A percentile compares a stretch with the other conserved stretches of the same genome.
Evolutionary conservation across 2,113 vertebrate genomes (phyloP).

Genomic region (Hippotragus niger): DNA sequence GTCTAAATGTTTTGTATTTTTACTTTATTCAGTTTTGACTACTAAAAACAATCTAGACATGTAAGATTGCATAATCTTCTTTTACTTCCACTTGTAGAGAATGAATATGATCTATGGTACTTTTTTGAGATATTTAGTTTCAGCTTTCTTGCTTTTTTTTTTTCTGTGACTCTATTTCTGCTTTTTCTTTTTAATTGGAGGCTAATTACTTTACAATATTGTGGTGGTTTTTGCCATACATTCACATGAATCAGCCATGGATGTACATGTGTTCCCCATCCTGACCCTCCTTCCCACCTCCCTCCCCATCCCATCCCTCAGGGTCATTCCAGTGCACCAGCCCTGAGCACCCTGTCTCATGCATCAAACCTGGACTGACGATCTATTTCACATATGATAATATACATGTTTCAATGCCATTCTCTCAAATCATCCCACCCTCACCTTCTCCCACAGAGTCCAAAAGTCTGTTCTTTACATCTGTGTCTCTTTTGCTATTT

Average conservation of each 20-base stretch:
- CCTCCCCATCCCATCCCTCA: not conserved
- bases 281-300: not conserved
- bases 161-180: not conserved
- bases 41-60: not conserved
- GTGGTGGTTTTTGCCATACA: not conserved
- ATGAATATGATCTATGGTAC: not conserved
- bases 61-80: not conserved
- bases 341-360: not conserved
- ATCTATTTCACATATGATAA: not conserved
- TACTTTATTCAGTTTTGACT: not conserved
- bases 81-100: not conserved
- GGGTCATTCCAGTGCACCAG: not conserved
- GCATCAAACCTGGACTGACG: fast-evolving
- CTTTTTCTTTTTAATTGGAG: not conserved
- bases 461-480: not conserved
- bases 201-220: not conserved
- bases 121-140: not conserved
- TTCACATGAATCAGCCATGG: not conserved
- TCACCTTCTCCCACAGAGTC: not conserved
- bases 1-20: not conserved
- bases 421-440: not conserved
- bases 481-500: not conserved
- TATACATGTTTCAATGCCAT: not conserved
- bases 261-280: not conserved
- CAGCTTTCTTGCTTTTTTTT: not conserved